Evolutionary conservation across 2,888 invertebrate genomes (phyloP), one percentile per base, ranked within the genome.

Genomic region (Tholera decimalis): DNA sequence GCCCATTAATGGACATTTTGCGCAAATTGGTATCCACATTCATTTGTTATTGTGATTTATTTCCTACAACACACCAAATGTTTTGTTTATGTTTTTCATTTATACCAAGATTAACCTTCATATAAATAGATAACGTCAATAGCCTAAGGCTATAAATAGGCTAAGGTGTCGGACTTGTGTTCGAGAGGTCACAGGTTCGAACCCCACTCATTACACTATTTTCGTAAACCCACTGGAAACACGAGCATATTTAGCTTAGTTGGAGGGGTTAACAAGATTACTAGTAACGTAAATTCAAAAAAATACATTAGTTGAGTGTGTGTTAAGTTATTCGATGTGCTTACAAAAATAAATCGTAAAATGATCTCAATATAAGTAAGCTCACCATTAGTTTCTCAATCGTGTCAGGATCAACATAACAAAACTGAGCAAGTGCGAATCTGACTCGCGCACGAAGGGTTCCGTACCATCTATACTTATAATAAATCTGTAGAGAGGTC

Each of bases 321-420:
- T 18, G 13, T 7, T 18, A 41, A 62, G n/a, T 35, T 41, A 43
- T 61, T 26, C 13, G 15, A 5, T 50, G 22, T 26, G 13, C 28
- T 35, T 15, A 28, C n/a, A 59, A 58, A 58, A 58, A 7, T 20
- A 1, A 43, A 26, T 26, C 24, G 24, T 35, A 35, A 43, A 41
- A 18, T 20, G n/a, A 43, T 18, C 18, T 7, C 1, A 18, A 50
- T 7, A n/a, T 33, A 22, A 18, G 22, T 35, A 46, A 15, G 8
- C 13, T 3, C 3, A 35, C 24, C 15, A 6, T 22, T 41, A 2
- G 5, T 50, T 30, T 30, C 30, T 22, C 7, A 22, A 30, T 33
- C 28, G 18, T 24, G 18, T 41, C 51, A 33, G 8, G 18, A 41
- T 51, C 15, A 28, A 26, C 3, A 24, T 44, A 20, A 51, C 22